phyloP scores from a whole-genome alignment of 2,888 invertebrate genomes.

The Tinea semifulvella region DNA sequence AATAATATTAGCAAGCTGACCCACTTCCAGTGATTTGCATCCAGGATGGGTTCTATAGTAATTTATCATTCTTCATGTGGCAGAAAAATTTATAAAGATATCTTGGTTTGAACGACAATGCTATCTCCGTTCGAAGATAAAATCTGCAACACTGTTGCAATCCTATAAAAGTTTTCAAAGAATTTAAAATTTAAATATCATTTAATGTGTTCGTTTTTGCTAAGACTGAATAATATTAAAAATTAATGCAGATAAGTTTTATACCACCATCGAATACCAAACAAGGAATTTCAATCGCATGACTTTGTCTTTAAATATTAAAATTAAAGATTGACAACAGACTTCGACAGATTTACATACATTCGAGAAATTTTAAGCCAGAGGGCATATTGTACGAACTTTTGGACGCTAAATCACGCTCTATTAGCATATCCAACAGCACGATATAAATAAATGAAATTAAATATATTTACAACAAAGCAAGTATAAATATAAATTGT shows the following conservation, averaged over 20 bases:
- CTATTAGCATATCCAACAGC: background rate
- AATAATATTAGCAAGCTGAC: slow-evolving; percentile 53
- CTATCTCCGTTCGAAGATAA: background rate
- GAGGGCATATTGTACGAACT: slow-evolving; percentile 1
- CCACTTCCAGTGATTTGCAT: slow-evolving; percentile 61
- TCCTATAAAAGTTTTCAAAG: too few relatives aligned
- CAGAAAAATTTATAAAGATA: slow-evolving; percentile 40
- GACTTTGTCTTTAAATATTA: background rate
- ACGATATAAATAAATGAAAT: slow-evolving; percentile 3
- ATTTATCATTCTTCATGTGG: slow-evolving; percentile 56
- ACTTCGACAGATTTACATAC: background rate
- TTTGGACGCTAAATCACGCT: slow-evolving; percentile 6
- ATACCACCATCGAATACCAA: too few relatives aligned
- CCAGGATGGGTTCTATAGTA: slow-evolving; percentile 39
- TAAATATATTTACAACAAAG: too few relatives aligned
- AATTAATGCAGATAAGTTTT: too few relatives aligned
- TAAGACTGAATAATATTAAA: too few relatives aligned
- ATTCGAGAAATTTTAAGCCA: slow-evolving; percentile 1
- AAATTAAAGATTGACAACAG: background rate
- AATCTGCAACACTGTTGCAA: background rate
- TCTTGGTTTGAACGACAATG: slow-evolving; percentile 18
- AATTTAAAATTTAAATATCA: too few relatives aligned
- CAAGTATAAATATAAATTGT: too few relatives aligned
- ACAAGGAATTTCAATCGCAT: too few relatives aligned
- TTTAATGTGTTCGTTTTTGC: too few relatives aligned